Conservation (phyloP, 2,888 invertebrate species). For the Prosopocoilus inquinatus region DNA sequence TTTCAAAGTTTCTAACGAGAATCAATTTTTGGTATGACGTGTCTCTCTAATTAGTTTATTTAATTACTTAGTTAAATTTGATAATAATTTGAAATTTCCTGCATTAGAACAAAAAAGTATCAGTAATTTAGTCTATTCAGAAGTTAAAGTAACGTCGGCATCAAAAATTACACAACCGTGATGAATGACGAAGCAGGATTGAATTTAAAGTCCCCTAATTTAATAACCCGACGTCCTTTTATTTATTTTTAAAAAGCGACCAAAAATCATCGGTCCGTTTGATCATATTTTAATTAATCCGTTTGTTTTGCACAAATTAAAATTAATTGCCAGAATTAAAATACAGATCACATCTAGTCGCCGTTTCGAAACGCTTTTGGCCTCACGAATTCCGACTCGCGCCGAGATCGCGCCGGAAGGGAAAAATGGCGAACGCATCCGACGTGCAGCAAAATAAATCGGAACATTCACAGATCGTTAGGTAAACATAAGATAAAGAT, state of each 20-base stretch:
- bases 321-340: conserved; percentile 39
- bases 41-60: no score
- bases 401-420: background rate
- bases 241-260: background rate
- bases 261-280: conserved; percentile 30
- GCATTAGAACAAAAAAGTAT: no score
- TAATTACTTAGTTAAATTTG: no score
- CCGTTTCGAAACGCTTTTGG: conserved; percentile 5
- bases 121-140: no score
- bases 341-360: conserved; percentile 28
- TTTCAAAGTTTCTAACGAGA: no score
- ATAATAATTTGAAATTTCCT: no score
- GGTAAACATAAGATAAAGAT: conserved; percentile 47
- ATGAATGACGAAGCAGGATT: no score
- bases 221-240: no score
- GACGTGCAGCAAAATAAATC: conserved; percentile 11
- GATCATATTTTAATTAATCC: conserved; percentile 38
- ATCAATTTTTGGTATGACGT: no score
- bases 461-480: conserved; percentile 31
- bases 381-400: conserved; percentile 6
- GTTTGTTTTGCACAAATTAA: conserved; percentile 41
- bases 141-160: no score
- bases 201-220: no score
- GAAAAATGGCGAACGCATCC: background rate
- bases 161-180: no score